Evolutionary conservation across 2,797 vertebrate genomes (phyloP).

Genomic region (Mastacembelus armatus): DNA sequence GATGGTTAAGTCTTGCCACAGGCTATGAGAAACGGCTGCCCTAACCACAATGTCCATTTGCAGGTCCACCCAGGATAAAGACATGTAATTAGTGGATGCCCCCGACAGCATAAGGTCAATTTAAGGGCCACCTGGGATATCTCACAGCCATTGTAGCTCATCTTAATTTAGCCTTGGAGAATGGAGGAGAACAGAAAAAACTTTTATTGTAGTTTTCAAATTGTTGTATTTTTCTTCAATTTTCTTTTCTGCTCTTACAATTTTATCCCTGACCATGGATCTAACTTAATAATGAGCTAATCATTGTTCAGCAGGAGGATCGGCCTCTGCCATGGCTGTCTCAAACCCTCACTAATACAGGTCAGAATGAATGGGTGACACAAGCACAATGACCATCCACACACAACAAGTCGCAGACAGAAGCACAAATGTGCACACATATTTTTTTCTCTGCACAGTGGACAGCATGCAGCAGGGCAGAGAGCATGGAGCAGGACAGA

Average conservation of each 20-base stretch:
- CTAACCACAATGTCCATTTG: conserved; percentile 39
- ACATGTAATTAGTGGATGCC: conserved; percentile 59
- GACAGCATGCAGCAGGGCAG: background rate
- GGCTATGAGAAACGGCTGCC: conserved; percentile 43
- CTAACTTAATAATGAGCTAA: conserved; percentile 1
- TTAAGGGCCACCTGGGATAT: conserved; percentile 58
- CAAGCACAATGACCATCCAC: conserved; percentile 7
- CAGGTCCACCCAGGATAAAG: conserved; percentile 55
- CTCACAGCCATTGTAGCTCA: conserved; percentile 33
- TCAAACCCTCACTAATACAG: conserved; percentile 17
- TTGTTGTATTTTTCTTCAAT: background rate
- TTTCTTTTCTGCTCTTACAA: background rate
- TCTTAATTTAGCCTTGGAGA: conserved; percentile 41
- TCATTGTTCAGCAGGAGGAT: background rate
- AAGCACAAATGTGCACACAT: background rate
- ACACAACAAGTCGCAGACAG: background rate
- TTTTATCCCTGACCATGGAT: background rate
- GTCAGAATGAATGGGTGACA: conserved; percentile 30
- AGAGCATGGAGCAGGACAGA: background rate
- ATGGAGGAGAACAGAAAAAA: background rate
- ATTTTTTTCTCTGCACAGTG: background rate
- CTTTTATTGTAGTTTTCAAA: background rate
- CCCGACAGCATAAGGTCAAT: conserved; percentile 52
- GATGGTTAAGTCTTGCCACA: conserved; percentile 23
- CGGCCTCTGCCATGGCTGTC: conserved; percentile 4